Evolutionary conservation across 2,797 vertebrate species (phyloP), one percentile per base, ranked within the genome.

Genomic region (Mormyrus hasselquistii): DNA sequence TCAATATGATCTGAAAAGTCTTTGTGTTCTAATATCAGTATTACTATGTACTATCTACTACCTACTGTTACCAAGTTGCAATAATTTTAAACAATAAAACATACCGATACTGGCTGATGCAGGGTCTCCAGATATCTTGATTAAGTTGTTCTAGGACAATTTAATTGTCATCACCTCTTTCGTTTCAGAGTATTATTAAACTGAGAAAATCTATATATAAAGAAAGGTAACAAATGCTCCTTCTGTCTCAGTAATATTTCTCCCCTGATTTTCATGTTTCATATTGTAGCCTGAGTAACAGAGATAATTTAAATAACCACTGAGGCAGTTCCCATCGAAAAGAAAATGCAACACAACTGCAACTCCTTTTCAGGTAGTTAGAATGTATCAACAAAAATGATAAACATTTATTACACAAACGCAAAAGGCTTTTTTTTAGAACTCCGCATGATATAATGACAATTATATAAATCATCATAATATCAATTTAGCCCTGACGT

Each of bases 401-500:
- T 10, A 69, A 57, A 19, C 65, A 85, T 90, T 86, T 62, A 59
- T 88, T 88, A 73, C 76, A 88, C 52, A 88, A 84, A 88, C 9
- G 47, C 87, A 88, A 88, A 90, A 88, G 76, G 55, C 85, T 62
- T 90, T 88, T 90, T 87, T 53, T 59, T 57, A 88, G 55, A 90
- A 88, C 87, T 49, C 38, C 47, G 52, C 86, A 55, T 47, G 69
- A 88, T 47, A 69, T n/a, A 73, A 86, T 69, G 76, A 85, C 53
- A 88, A 2, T n/a, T 55, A 88, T 59, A 90, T 76, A 86, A 88
- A 90, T 88, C 89, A 84, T 88, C 47, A 47, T 88, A 88, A 90
- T 88, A 73, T 65, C 87, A 88, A 53, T 90, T 88, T 90, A 88
- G 55, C 49, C 47, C 16, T 88, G 89, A 86, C 79, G 65, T 87